Conservation (phyloP, 2,888 invertebrate species). For the Ecdyonurus torrentis region DNA sequence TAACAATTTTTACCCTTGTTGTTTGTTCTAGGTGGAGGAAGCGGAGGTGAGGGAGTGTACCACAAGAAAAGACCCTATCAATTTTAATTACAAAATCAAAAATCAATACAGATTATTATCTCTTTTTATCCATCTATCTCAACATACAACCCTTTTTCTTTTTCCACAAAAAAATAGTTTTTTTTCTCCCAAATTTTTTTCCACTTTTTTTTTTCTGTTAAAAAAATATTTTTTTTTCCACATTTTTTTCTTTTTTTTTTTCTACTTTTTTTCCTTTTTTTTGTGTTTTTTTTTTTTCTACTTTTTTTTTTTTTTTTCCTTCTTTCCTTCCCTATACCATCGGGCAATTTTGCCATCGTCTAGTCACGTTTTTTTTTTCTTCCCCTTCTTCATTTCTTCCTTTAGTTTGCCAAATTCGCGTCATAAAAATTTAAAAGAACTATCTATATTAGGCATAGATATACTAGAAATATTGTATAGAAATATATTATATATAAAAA, state of each 20-base stretch:
- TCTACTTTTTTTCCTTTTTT: neutral
- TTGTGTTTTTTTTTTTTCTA: neutral
- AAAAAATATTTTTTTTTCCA: neutral
- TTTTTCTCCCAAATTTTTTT: neutral
- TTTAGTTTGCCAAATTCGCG: too few relatives aligned
- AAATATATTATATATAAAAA: too few relatives aligned
- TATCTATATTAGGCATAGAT: too few relatives aligned
- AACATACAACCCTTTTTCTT: neutral
- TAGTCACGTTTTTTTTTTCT: too few relatives aligned
- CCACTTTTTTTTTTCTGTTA: neutral
- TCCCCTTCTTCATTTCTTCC: too few relatives aligned
- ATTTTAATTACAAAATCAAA: slow-evolving; percentile 11
- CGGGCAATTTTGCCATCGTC: too few relatives aligned
- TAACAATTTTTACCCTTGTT: neutral
- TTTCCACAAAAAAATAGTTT: neutral
- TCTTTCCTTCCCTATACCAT: neutral
- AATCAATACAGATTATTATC: slow-evolving; percentile 1
- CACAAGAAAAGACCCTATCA: slow-evolving; percentile 16
- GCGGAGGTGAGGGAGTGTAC: slow-evolving; percentile 16
- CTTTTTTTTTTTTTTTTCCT: neutral
- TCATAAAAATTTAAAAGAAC: too few relatives aligned
- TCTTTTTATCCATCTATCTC: neutral
- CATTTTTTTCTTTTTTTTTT: neutral
- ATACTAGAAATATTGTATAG: too few relatives aligned
- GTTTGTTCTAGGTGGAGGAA: neutral